Evolutionary conservation across 2,113 vertebrate genomes (phyloP), one percentile per base, ranked within the genome.

Genomic region (Centropus unirufus): DNA sequence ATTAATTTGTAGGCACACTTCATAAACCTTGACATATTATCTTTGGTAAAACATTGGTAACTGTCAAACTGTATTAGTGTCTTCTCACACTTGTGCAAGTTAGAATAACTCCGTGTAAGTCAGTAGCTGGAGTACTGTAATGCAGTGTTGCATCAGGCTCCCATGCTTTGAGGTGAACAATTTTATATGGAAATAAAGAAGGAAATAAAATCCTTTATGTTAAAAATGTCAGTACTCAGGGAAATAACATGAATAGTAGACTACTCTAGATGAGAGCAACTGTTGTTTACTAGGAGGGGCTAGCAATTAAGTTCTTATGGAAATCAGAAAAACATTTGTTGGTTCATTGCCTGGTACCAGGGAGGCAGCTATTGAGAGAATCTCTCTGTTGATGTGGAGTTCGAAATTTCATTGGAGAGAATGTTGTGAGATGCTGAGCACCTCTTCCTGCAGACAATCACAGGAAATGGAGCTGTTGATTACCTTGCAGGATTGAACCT

Each of bases 391-490:
- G 22, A 10, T 61, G 15, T 29, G 21, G 44, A 68, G 64, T 42
- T 78, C 70, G 89, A 64, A 46, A 94, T 91, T 72, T 52, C n/a
- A n/a, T 83, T 89, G 78, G 61, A 72, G 40, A 18, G 8, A 36
- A n/a, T 30, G 49, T 32, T 81, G 30, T 24, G 75, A 75, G 64
- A 63, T 72, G 64, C 64, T 77, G 61, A 47, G 34, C 21, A 52
- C 27, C 42, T 81, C 68, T 77, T 93, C 68, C 79, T 88, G 74
- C 63, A 77, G 84, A 66, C 49, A 8, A 66, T 64, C 42, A 32
- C 2, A 15, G 51, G 58, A 93, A 67, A 10, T 67, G 27, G 49
- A 74, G 20, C 32, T 61, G 42, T 55, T 75, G 70, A 70, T 93
- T 90, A 68, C 47, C 32, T 88, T 83, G 51, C 0, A 1, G 47